Conservation (phyloP, 2,113 vertebrate species). For the Drymodes brunneopygia region DNA sequence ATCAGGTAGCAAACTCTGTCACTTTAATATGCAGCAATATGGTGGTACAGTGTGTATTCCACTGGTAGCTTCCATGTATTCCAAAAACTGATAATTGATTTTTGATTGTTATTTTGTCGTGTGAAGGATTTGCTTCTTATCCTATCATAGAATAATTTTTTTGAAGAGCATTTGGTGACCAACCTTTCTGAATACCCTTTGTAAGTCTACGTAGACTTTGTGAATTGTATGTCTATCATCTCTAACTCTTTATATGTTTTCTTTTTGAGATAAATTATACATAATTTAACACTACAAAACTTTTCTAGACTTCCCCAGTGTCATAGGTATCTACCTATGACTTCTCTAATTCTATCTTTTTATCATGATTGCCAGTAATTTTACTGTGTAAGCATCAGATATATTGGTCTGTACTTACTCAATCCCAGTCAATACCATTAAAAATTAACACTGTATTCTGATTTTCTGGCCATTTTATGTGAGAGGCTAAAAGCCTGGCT, state of each 20-base stretch:
- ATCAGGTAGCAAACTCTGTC: not conserved
- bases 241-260: not conserved
- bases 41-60: not conserved
- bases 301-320: not conserved
- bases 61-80: not conserved
- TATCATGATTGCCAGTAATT: not conserved
- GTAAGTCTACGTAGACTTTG: not conserved
- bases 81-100: not conserved
- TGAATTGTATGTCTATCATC: not conserved
- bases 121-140: not conserved
- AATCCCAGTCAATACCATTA: not conserved
- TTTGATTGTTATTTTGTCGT: not conserved
- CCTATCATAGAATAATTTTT: not conserved
- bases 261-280: not conserved
- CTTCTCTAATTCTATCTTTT: not conserved
- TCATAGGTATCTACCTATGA: not conserved
- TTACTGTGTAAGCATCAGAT: not conserved
- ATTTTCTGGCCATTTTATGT: not conserved
- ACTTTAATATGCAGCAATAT: not conserved
- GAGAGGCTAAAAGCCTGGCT: not conserved
- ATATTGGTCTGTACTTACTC: not conserved
- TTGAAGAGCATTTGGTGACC: not conserved
- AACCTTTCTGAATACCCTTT: not conserved
- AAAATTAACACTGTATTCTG: not conserved
- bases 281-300: not conserved